Evolutionary conservation across 2,888 invertebrate species (phyloP).

Genomic region (Hermaeophaga mercurialis): DNA sequence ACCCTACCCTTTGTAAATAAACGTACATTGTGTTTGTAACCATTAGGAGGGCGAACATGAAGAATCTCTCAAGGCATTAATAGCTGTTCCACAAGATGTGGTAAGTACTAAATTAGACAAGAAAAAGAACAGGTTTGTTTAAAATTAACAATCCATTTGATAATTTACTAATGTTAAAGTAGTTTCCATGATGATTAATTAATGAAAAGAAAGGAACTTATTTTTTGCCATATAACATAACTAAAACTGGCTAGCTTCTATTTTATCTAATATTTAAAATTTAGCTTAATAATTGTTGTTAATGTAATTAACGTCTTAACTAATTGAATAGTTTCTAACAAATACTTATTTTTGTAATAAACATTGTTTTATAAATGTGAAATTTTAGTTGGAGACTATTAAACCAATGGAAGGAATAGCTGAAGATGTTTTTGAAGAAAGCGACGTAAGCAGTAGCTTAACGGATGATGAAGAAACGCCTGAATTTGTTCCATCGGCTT

Average conservation of each 20-base stretch:
- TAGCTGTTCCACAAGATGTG: constrained; percentile 55
- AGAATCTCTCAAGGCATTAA: constrained; percentile 57
- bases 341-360: too few relatives aligned
- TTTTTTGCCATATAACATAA: too few relatives aligned
- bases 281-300: too few relatives aligned
- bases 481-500: constrained; percentile 78
- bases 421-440: constrained; percentile 49
- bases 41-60: constrained; percentile 58
- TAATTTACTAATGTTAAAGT: too few relatives aligned
- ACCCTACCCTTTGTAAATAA: constrained; percentile 23
- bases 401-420: constrained; percentile 49
- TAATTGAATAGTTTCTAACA: too few relatives aligned
- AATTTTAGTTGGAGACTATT: constrained; percentile 43
- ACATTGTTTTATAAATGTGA: background rate
- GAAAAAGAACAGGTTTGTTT: too few relatives aligned
- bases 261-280: too few relatives aligned
- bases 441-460: constrained; percentile 53
- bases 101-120: constrained; percentile 50
- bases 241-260: too few relatives aligned
- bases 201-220: too few relatives aligned
- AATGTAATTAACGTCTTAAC: too few relatives aligned
- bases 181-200: too few relatives aligned
- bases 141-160: too few relatives aligned
- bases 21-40: constrained; percentile 40
- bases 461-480: constrained; percentile 70